Evolutionary conservation across 2,113 vertebrate species (phyloP).

Genomic region (Etheostoma cragini): DNA sequence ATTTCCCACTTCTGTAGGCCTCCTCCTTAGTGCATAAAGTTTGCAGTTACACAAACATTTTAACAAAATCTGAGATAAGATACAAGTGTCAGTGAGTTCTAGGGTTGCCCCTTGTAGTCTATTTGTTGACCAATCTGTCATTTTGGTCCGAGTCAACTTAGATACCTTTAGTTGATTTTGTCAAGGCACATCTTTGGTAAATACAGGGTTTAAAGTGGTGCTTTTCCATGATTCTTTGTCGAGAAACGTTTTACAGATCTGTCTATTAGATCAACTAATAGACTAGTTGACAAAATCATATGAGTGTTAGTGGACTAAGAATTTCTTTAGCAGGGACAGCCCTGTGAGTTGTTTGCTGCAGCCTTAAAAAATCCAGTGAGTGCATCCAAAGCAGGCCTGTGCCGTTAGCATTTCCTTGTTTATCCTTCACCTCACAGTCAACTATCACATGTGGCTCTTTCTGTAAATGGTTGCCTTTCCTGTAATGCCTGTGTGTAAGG

Average conservation of each 20-base stretch:
- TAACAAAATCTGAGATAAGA: background rate
- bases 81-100: background rate
- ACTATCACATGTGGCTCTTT: background rate
- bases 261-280: too few relatives aligned
- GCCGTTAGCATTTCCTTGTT: background rate
- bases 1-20: background rate
- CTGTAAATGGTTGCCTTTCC: background rate
- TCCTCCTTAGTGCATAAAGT: background rate
- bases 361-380: background rate
- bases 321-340: too few relatives aligned
- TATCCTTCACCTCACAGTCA: background rate
- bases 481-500: background rate
- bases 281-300: too few relatives aligned
- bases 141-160: too few relatives aligned
- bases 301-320: too few relatives aligned
- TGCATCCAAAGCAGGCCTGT: background rate
- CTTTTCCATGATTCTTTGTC: too few relatives aligned
- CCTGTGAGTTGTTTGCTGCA: background rate
- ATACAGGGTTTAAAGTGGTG: too few relatives aligned
- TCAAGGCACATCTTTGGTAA: too few relatives aligned
- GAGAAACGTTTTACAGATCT: too few relatives aligned
- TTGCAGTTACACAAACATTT: background rate
- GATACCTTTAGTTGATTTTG: too few relatives aligned
- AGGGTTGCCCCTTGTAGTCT: too few relatives aligned
- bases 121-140: too few relatives aligned